Conservation (phyloP, 2,113 vertebrate genomes). For the Noturus placidus region DNA sequence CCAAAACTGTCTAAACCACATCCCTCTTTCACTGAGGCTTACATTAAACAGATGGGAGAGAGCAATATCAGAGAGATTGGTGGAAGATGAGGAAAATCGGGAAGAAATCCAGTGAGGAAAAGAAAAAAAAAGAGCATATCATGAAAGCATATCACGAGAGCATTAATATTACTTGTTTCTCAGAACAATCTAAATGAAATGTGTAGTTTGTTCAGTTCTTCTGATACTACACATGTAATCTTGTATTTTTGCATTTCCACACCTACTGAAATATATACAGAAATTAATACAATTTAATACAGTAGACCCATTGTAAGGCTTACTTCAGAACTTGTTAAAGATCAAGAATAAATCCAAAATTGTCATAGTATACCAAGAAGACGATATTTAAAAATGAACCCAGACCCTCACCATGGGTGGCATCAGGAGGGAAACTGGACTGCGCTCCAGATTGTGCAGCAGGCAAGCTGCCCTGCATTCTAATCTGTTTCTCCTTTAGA, state of each 20-base stretch:
- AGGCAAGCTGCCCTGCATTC: constrained; percentile 34
- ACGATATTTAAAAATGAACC: not conserved
- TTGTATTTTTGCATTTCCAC: not conserved
- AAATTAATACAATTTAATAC: not conserved
- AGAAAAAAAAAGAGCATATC: not conserved
- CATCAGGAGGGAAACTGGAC: constrained; percentile 15
- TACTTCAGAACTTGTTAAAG: not conserved
- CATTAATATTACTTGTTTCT: not conserved
- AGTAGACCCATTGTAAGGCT: not conserved
- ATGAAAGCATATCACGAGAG: not conserved
- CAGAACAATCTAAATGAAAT: not conserved
- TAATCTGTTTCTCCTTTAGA: constrained; percentile 40
- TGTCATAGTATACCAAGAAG: not conserved
- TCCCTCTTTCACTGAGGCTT: not conserved
- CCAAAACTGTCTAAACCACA: constrained; percentile 22
- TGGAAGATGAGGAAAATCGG: not conserved
- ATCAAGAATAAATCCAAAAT: not conserved
- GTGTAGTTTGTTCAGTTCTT: not conserved
- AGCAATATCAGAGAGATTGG: not conserved
- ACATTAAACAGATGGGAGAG: not conserved
- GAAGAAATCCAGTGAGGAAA: not conserved
- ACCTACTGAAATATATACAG: not conserved
- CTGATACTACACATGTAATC: not conserved
- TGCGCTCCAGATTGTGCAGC: constrained; percentile 34
- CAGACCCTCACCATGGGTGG: constrained; percentile 6